A percentile compares a stretch with the other conserved stretches of the same genome.
phyloP scores from a whole-genome alignment of 2,113 vertebrate species.

The Motacilla alba region DNA sequence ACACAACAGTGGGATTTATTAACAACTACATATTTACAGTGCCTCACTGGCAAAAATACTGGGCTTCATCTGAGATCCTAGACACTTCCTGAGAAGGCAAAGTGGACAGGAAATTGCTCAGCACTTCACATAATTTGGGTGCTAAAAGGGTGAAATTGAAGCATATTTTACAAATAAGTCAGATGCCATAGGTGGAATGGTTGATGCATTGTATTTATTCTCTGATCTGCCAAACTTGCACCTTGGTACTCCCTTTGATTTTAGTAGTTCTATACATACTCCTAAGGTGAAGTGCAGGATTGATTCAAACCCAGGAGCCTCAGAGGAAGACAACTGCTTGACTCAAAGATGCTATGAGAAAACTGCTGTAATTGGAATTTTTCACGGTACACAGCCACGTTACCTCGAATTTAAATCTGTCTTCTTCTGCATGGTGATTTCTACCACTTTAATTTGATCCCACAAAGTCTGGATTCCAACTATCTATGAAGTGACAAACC shows the following conservation, averaged over 20 bases:
- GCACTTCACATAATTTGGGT: neutral
- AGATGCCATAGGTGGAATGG: neutral
- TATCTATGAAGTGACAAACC: neutral
- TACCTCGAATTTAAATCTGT: neutral
- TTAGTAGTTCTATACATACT: neutral
- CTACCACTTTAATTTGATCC: neutral
- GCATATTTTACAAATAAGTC: neutral
- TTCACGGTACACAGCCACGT: neutral
- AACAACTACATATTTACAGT: conserved; percentile 69
- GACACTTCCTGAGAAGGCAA: conserved; percentile 51
- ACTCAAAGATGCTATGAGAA: neutral
- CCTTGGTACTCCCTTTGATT: neutral
- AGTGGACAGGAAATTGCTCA: neutral
- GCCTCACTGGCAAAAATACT: neutral
- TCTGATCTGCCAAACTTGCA: neutral
- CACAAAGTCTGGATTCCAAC: neutral
- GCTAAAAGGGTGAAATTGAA: neutral
- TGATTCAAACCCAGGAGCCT: neutral
- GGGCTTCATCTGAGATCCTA: neutral
- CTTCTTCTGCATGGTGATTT: neutral
- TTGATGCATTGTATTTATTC: neutral
- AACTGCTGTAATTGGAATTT: neutral
- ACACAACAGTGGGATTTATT: conserved; percentile 35
- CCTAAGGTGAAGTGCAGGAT: neutral
- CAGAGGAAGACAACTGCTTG: neutral